Evolutionary conservation across 2,113 vertebrate genomes (phyloP).

Genomic region (Erythrocercus mccallii): DNA sequence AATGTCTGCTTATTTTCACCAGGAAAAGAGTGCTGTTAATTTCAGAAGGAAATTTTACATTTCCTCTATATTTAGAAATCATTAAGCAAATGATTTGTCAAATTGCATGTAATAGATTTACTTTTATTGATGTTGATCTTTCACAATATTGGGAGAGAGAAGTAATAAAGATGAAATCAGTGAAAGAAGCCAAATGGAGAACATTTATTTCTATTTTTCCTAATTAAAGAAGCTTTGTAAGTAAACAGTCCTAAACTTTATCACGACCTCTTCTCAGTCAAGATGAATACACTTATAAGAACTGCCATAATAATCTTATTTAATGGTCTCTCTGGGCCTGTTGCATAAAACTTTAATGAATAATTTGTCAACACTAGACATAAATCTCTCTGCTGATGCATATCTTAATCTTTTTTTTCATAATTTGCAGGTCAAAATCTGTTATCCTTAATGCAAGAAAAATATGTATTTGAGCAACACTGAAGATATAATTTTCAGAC

Average conservation of each 20-base stretch:
- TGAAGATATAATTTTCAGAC: slow-evolving; percentile 31
- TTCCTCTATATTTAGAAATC: slow-evolving; percentile 7
- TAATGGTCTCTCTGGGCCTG: slow-evolving; percentile 35
- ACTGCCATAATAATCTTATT: slow-evolving; percentile 51
- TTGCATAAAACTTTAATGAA: slow-evolving; percentile 60
- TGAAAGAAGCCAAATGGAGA: slow-evolving; percentile 31
- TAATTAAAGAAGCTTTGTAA: slow-evolving; percentile 43
- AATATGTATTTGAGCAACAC: slow-evolving; percentile 42
- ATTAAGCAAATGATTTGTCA: slow-evolving; percentile 36
- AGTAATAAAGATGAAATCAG: slow-evolving; percentile 35
- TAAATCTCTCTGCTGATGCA: slow-evolving; percentile 53
- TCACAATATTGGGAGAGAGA: not conserved
- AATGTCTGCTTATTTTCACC: not conserved
- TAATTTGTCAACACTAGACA: slow-evolving; percentile 67
- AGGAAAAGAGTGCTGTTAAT: not conserved
- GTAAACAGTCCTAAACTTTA: slow-evolving; percentile 38
- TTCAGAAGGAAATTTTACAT: slow-evolving; percentile 1
- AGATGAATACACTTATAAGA: slow-evolving; percentile 56
- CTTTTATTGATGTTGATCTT: slow-evolving; percentile 31
- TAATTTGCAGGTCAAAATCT: slow-evolving; percentile 61
- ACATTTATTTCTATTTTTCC: not conserved
- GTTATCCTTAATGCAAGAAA: slow-evolving; percentile 40
- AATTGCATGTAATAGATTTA: slow-evolving; percentile 6
- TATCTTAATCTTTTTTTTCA: slow-evolving; percentile 62
- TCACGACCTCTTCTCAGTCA: slow-evolving; percentile 20